These are phyloP conservation scores for Myotis myotis DNA, from an alignment of 2,797 vertebrate genomes.

Conservation along the genomic window DNA sequence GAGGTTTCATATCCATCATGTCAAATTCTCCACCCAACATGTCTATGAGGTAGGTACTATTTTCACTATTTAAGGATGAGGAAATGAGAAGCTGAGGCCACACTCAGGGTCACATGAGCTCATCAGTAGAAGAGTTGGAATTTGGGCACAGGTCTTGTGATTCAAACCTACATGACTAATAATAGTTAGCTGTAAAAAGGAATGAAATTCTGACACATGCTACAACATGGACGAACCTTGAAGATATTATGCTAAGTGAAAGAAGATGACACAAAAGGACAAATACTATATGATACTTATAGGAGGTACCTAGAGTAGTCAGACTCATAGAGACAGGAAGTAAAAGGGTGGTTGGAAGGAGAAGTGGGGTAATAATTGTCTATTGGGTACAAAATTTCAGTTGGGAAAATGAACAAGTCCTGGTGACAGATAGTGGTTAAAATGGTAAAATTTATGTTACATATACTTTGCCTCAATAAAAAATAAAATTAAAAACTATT, in stretches of 20 bases:
- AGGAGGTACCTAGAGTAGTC: not conserved
- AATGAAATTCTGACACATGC: not conserved
- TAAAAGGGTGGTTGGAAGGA: not conserved
- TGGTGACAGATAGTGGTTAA: not conserved
- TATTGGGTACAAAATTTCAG: not conserved
- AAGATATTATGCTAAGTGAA: not conserved
- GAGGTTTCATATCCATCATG: conserved; percentile 70
- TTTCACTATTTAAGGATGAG: conserved; percentile 65
- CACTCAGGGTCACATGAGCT: conserved; percentile 50
- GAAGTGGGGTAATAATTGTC: not conserved
- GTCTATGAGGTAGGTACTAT: conserved; percentile 44
- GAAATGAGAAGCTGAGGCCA: conserved; percentile 46
- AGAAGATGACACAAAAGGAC: not conserved
- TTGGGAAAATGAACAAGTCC: not conserved
- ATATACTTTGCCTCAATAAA: not conserved
- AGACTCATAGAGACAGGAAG: not conserved
- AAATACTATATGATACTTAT: not conserved
- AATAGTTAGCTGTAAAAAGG: not conserved
- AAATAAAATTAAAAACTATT: not conserved
- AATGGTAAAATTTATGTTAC: not conserved
- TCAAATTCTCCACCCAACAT: conserved; percentile 44
- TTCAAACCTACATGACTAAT: not conserved
- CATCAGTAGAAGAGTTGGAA: not conserved
- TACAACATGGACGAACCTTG: not conserved
- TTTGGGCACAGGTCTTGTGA: not conserved